phyloP scores from a whole-genome alignment of 1,140 invertebrate genomes.

The Campodea augens region DNA sequence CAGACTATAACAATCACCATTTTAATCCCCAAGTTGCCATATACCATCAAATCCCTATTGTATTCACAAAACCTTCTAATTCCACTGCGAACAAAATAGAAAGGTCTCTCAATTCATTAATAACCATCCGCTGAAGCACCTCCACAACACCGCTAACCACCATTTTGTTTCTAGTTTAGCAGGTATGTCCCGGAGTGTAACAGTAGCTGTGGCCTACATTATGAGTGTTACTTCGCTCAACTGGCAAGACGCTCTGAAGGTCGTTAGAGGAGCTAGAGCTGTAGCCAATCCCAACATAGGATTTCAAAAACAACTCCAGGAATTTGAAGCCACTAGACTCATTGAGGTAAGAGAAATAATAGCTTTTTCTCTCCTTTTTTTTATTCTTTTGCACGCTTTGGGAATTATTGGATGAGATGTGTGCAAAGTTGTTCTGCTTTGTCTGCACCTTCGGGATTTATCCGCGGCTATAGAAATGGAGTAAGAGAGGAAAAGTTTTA shows the following conservation, averaged over 20 bases:
- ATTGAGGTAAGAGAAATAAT: conserved; percentile 61
- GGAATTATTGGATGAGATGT: background rate
- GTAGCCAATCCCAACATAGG: conserved; percentile 90
- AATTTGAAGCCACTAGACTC: conserved; percentile 67
- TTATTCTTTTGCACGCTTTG: conserved; percentile 5
- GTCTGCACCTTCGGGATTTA: background rate
- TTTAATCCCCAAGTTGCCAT: too few relatives aligned
- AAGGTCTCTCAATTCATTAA: too few relatives aligned
- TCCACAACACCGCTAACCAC: too few relatives aligned
- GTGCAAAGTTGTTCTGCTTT: background rate
- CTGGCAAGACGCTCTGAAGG: conserved; percentile 83
- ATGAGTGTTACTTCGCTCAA: conserved; percentile 82
- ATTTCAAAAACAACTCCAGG: conserved; percentile 82
- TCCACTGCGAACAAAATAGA: too few relatives aligned
- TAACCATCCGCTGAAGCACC: too few relatives aligned
- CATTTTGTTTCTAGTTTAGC: conserved; percentile 47
- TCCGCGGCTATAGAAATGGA: conserved; percentile 3
- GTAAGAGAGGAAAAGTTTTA: conserved; percentile 1
- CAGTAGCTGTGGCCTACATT: conserved; percentile 81
- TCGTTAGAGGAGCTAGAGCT: conserved; percentile 68
- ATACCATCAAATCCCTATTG: too few relatives aligned
- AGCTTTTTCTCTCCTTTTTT: too few relatives aligned
- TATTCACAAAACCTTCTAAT: too few relatives aligned
- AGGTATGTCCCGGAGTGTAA: conserved; percentile 89
- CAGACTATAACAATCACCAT: too few relatives aligned